Conservation (phyloP, 2,113 vertebrate genomes). For the Haemorhous mexicanus region DNA sequence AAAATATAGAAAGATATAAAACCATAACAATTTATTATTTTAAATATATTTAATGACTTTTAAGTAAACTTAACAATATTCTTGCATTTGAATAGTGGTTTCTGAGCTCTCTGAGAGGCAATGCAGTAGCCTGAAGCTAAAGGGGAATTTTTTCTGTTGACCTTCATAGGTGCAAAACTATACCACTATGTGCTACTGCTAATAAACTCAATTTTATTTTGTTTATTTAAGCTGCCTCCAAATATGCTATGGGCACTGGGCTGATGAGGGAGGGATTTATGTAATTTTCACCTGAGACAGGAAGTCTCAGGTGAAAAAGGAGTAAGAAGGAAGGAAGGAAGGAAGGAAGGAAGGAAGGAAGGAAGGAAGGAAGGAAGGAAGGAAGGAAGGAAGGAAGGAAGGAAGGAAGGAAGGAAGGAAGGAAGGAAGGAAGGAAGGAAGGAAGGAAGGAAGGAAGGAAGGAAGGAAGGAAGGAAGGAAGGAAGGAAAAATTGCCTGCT, state of each 20-base stretch:
- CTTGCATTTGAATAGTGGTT: neutral
- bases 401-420: neutral
- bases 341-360: too few relatives aligned
- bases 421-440: too few relatives aligned
- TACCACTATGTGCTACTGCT: neutral
- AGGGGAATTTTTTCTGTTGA: neutral
- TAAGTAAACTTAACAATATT: neutral
- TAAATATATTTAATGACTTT: neutral
- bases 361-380: too few relatives aligned
- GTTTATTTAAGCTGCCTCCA: neutral
- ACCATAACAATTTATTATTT: neutral
- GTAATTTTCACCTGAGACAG: neutral
- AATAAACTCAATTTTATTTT: neutral
- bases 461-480: too few relatives aligned
- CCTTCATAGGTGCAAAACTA: neutral
- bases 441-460: too few relatives aligned
- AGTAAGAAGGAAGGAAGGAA: too few relatives aligned
- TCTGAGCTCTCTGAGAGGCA: neutral
- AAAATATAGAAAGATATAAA: neutral
- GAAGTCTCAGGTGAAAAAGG: neutral
- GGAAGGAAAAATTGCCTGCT: neutral
- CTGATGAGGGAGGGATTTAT: neutral
- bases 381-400: neutral
- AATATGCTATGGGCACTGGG: neutral
- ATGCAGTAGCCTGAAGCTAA: neutral